Percentiles rank a stretch among this genome's conserved stretches.
These are phyloP conservation scores for Euschistus heros DNA, from an alignment of 1,140 invertebrate species.

Conservation along the genomic window DNA sequence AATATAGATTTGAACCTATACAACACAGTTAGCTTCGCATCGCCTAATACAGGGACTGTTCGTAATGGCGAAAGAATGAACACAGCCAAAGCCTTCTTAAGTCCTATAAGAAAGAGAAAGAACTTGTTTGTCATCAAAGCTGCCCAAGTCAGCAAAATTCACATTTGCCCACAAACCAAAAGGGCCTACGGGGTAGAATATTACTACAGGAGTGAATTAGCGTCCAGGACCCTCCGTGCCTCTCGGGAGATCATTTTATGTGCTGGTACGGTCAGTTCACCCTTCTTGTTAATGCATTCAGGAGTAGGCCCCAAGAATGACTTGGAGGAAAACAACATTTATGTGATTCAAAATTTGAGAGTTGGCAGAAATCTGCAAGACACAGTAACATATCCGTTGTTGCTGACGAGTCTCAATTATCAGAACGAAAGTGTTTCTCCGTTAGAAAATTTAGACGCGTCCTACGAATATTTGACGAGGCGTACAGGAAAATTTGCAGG, in stretches of 20 bases:
- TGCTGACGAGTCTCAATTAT: constrained; percentile 11
- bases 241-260: constrained; percentile 50
- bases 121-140: constrained; percentile 56
- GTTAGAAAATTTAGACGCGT: constrained; percentile 35
- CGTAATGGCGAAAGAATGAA: constrained; percentile 23
- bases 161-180: constrained; percentile 43
- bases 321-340: constrained; percentile 32
- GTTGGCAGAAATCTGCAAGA: constrained; percentile 42
- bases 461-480: constrained; percentile 38
- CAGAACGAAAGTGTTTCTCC: neutral
- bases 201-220: constrained; percentile 47
- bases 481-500: constrained; percentile 37
- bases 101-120: constrained; percentile 46
- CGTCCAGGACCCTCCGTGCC: constrained; percentile 45
- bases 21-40: neutral
- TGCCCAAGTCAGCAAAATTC: constrained; percentile 41
- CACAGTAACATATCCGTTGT: constrained; percentile 35
- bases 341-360: constrained; percentile 24
- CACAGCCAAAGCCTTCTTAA: constrained; percentile 49
- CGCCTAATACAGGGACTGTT: constrained; percentile 38
- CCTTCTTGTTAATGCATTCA: constrained; percentile 40
- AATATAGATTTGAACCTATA: constrained; percentile 14
- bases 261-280: constrained; percentile 34
- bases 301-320: constrained; percentile 40
- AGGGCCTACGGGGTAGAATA: constrained; percentile 57